Base-by-base conservation (phyloP, 2,797 vertebrate species). In the Danio aesculapii region DNA sequence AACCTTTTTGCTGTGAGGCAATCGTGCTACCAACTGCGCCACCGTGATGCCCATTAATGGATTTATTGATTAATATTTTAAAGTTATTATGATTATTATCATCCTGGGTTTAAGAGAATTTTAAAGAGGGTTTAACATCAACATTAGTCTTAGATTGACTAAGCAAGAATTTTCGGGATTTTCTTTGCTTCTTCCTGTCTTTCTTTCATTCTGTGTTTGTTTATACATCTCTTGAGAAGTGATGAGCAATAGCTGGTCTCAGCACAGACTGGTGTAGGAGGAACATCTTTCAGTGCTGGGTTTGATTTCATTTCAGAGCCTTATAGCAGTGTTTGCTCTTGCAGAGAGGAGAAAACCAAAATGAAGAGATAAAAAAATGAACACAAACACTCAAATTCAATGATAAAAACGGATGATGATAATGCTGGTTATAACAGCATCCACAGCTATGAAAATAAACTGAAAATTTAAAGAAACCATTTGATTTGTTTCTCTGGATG, bases 261-360 rank as follows among this genome's bases (percentile, higher is more conserved):
- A 74, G 44, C 53, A 58, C 39, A 41, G 44, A 67, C 50, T 49
- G 43, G 72, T 43, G 50, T 76, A 72, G 71, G 67, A 57, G 46
- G 53, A 10, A 55, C 9, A 57, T 58, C 70, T 57, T 81, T 55
- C 61, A 55, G 9, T 58, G 21, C 52, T 64, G 79, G 86, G 80
- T 85, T 80, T 84, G 87, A 81, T 84, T 87, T 88, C 83, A 87
- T 77, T 73, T 86, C 80, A 79, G 76, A 75, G 50, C 67, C 82
- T 88, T 81, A 87, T 88, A 85, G 88, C 77, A 87, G 72, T 44
- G 3, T 86, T 84, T 84, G 84, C 62, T 85, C 64, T 59, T 74
- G 87, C 41, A 62, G 9, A 58, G 12, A 10, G 41, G n/a, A 52
- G 55, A 69, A 41, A 55, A 43, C 83, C 62, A 52, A 85, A 64